A percentile compares a stretch with the other conserved stretches of the same genome.
phyloP scores from a whole-genome alignment of 2,797 vertebrate genomes.

The Smutsia gigantea region DNA sequence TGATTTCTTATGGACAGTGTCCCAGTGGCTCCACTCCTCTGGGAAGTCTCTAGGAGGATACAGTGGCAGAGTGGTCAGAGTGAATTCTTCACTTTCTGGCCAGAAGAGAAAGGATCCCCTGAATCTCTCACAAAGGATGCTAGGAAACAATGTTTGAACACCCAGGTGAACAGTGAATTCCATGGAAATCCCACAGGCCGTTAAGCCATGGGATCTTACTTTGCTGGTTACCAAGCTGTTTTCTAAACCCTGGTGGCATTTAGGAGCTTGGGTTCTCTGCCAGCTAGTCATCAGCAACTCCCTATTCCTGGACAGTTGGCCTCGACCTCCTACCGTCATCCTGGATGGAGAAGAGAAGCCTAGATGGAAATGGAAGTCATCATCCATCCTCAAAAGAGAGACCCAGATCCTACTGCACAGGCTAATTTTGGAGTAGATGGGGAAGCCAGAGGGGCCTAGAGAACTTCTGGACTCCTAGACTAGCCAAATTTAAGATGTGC shows the following conservation, averaged over 20 bases:
- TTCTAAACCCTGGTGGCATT: background rate
- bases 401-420: background rate
- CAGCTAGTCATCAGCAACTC: background rate
- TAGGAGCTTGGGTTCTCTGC: slow-evolving; percentile 10
- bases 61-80: background rate
- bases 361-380: background rate
- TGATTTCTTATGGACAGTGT: background rate
- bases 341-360: background rate
- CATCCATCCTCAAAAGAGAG: background rate
- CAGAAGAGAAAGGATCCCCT: background rate
- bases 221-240: background rate
- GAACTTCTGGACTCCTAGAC: background rate
- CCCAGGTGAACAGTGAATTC: slow-evolving; percentile 11
- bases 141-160: background rate
- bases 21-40: background rate
- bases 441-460: background rate
- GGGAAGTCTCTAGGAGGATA: background rate
- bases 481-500: slow-evolving; percentile 4
- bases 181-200: background rate
- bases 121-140: slow-evolving; percentile 12
- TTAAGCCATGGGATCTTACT: background rate
- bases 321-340: slow-evolving; percentile 10
- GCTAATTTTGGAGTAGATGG: background rate
- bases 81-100: background rate
- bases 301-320: background rate